Evolutionary conservation across 2,113 vertebrate species (phyloP).

Genomic region (Eidolon helvum): DNA sequence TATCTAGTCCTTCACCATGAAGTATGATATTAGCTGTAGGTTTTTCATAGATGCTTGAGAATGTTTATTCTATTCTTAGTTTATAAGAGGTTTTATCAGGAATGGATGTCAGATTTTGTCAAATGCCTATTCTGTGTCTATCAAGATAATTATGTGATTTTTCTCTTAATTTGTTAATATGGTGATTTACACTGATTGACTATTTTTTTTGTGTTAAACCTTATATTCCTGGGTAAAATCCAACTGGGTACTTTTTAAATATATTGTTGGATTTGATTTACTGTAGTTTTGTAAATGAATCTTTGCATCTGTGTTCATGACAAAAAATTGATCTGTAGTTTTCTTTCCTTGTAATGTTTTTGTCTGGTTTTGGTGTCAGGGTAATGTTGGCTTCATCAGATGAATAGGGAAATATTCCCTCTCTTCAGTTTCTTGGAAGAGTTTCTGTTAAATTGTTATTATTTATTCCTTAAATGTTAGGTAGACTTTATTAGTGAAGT

Average conservation of each 20-base stretch:
- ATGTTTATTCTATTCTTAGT: background rate
- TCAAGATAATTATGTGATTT: background rate
- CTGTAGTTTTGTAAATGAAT: background rate
- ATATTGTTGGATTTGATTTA: background rate
- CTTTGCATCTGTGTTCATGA: background rate
- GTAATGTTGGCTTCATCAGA: background rate
- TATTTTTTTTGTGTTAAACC: slow-evolving; percentile 6
- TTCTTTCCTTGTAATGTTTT: background rate
- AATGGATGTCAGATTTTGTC: background rate
- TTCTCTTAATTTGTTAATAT: background rate
- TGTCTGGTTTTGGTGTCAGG: background rate
- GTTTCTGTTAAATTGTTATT: background rate
- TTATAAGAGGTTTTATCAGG: background rate
- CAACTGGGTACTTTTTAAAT: background rate
- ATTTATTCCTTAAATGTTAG: background rate
- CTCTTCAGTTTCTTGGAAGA: background rate
- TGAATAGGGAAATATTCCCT: background rate
- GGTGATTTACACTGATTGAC: background rate
- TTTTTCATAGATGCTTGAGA: background rate
- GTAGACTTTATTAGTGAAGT: background rate
- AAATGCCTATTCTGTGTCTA: background rate
- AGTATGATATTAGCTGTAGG: background rate
- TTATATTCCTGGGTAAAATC: background rate
- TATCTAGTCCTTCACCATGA: background rate
- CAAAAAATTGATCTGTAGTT: background rate